Percentiles rank a stretch among this genome's conserved stretches.
Evolutionary conservation across 2,797 vertebrate genomes (phyloP).

Genomic region (Mastacembelus armatus): DNA sequence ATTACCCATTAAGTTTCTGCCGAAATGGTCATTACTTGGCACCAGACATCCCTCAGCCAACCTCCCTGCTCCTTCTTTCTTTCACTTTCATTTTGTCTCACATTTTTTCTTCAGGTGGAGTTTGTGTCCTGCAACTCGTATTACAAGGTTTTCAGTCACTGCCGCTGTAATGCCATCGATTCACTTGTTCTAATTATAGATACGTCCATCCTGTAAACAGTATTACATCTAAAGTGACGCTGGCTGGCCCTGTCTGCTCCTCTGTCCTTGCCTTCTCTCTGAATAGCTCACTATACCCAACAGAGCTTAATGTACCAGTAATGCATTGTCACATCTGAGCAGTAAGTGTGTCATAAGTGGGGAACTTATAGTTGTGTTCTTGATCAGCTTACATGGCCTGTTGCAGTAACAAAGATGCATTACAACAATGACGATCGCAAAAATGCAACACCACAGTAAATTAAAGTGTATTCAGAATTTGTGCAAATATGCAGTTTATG

Average conservation of each 20-base stretch:
- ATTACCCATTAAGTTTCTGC: too few relatives aligned
- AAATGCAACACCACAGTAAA: too few relatives aligned
- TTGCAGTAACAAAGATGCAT: too few relatives aligned
- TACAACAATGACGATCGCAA: too few relatives aligned
- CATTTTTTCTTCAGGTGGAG: constrained; percentile 15
- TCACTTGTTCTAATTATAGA: constrained; percentile 65
- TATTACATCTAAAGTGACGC: constrained; percentile 22
- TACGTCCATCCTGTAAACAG: constrained; percentile 34
- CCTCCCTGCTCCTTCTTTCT: not conserved
- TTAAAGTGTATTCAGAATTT: too few relatives aligned
- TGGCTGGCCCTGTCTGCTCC: constrained; percentile 1
- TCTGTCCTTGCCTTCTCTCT: constrained; percentile 25
- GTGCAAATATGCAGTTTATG: too few relatives aligned
- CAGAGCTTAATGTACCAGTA: constrained; percentile 11
- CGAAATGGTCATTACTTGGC: constrained; percentile 35
- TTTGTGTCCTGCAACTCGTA: constrained; percentile 37
- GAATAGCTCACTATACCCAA: constrained; percentile 15
- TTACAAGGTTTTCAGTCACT: constrained; percentile 40
- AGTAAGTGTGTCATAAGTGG: too few relatives aligned
- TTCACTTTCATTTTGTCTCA: constrained; percentile 12
- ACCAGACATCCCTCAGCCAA: not conserved
- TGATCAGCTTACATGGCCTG: too few relatives aligned
- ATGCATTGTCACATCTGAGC: too few relatives aligned
- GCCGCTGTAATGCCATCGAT: constrained; percentile 53
- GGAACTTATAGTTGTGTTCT: too few relatives aligned